Conservation (phyloP, 2,888 invertebrate species). For the Physocephala rufipes region DNA sequence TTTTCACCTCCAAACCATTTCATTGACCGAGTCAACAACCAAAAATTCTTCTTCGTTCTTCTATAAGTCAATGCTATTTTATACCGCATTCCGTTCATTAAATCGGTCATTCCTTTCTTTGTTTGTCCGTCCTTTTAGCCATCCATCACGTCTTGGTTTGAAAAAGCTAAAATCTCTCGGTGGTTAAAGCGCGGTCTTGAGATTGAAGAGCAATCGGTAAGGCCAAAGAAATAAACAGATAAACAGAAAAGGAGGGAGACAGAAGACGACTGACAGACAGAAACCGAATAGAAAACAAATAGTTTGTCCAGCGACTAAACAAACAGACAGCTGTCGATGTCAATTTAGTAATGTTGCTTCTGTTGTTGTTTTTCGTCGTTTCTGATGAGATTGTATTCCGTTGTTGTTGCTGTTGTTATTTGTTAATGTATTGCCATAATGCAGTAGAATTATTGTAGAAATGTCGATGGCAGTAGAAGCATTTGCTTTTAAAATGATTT, state of each 20-base stretch:
- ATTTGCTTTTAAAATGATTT: neutral
- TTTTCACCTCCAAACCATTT: too few relatives aligned
- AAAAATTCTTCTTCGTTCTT: too few relatives aligned
- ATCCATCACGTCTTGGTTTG: neutral
- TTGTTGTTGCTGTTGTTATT: conserved; percentile 8
- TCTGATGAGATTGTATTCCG: neutral
- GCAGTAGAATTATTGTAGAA: conserved; percentile 10
- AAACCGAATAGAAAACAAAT: too few relatives aligned
- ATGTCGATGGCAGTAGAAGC: neutral
- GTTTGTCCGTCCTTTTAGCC: neutral
- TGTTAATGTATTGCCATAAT: conserved; percentile 12
- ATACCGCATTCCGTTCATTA: neutral
- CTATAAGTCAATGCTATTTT: neutral
- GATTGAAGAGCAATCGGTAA: neutral
- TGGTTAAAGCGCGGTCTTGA: neutral
- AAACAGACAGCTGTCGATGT: neutral
- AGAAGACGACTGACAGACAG: neutral
- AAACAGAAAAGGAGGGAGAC: neutral
- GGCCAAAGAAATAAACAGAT: neutral
- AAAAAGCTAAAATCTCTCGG: neutral
- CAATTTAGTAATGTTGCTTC: neutral
- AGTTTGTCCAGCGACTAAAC: neutral
- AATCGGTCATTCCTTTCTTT: neutral
- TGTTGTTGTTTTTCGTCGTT: neutral
- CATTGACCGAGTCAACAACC: too few relatives aligned